Percentiles rank a stretch among this genome's conserved stretches.
phyloP scores from a whole-genome alignment of 2,113 vertebrate genomes.

The Pholis gunnellus region DNA sequence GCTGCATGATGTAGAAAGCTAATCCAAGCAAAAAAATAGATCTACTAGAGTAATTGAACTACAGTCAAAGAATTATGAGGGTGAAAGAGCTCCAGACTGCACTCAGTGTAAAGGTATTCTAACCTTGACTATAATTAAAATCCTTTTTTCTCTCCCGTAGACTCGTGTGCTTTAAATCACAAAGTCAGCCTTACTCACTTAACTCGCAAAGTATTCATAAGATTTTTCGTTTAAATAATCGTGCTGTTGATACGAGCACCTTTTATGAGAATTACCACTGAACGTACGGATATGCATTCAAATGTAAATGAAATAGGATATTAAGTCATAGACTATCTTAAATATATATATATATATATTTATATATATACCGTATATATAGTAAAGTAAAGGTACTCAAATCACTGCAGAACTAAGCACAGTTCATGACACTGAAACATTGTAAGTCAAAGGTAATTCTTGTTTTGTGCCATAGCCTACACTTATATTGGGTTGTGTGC shows the following conservation, averaged over 20 bases:
- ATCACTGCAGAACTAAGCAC: not conserved
- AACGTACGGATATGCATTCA: not conserved
- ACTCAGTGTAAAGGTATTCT: constrained; percentile 62
- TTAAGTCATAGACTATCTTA: not conserved
- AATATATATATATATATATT: not conserved
- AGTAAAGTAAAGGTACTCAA: not conserved
- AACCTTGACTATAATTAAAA: constrained; percentile 76
- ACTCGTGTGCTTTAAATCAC: constrained; percentile 52
- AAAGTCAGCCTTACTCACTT: constrained; percentile 3
- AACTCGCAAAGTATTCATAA: constrained; percentile 33
- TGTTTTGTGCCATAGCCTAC: not conserved
- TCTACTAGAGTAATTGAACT: constrained; percentile 77
- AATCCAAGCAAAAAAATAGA: constrained; percentile 77
- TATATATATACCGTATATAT: not conserved
- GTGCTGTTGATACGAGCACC: constrained; percentile 2
- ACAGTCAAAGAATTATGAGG: constrained; percentile 65
- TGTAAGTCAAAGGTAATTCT: not conserved
- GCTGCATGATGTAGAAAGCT: constrained; percentile 70
- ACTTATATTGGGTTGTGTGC: not conserved
- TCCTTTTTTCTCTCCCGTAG: constrained; percentile 31
- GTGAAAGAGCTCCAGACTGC: constrained; percentile 43
- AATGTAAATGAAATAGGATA: constrained; percentile 13
- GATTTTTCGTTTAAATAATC: constrained; percentile 4
- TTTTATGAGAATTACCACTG: not conserved
- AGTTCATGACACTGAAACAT: not conserved